Base-by-base conservation (phyloP, 2,888 invertebrate genomes). In the Craniophora ligustri region DNA sequence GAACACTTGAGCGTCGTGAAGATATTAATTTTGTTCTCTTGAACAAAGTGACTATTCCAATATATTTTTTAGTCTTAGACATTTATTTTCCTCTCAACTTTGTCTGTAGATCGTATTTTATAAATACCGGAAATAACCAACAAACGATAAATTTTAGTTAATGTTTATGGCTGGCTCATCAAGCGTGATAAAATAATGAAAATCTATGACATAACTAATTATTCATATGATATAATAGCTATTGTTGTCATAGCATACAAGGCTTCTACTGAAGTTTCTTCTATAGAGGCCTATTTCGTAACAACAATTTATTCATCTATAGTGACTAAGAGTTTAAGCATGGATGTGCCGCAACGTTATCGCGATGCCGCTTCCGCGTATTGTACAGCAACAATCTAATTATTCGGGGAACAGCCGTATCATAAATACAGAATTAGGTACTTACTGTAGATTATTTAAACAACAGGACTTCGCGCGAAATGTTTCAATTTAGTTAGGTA, bases 1-100 rank as follows among this genome's bases (percentile, higher is more conserved):
- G 38, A 61, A 44, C 34, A 47, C 55, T 72, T 36, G 35, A 28
- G 23, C 55, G n/a, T 32, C 55, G 47, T 48, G 34, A 47, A 58
- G 54, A 70, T 73, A 67, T 72, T 72, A 64, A 67, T 63, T 73
- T 70, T 62, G 57, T 40, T 49, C 58, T 56, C 55, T 64, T 62
- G 28, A 34, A 38, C 41, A 16, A 14, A 51, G 47, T 47, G 47
- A 48, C 31, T 38, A 32, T 47, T 41, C 28, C 3, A 23, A 44
- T 47, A 35, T 54, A 35, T 35, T 18, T 36, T 28, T 59, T 46
- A 35, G 13, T 21, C 31, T 46, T 46, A 14, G 6, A 46, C n/a
- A n/a, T 42, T 48, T 48, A 31, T 36, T 30, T 36, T 47, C 32
- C 49, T 46, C n/a, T 21, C 10, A 5, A 8, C 18, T 19, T 28